Base-by-base conservation (phyloP, 2,888 invertebrate genomes). In the Frankliniella intonsa region DNA sequence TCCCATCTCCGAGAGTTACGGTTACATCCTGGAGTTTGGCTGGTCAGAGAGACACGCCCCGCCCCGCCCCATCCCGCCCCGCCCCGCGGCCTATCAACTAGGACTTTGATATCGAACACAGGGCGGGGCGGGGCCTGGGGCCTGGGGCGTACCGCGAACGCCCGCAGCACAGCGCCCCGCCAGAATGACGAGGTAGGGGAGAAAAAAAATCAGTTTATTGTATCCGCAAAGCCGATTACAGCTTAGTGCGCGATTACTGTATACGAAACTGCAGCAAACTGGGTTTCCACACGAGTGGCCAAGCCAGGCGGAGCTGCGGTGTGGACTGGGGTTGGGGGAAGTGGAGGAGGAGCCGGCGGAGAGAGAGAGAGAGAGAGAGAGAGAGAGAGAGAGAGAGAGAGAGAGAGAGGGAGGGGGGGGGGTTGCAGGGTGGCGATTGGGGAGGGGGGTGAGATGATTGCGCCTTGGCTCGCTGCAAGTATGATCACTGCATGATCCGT, bases 371-470 rank as follows among this genome's bases (percentile, higher is more conserved):
- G 51, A 51, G 50, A 80, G 38, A 49, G 38, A 80, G 80, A 80
- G 50, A 80, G 27, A 27, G 80, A 80, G 80, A 80, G 27, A 27
- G 22, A 51, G 49, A 80, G 80, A 80, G 80, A 17, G 38, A 49
- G 50, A 12, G 80, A 22, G 17, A 49, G 80, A n/a, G 80, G 49
- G 80, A 22, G 17, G 80, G 80, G 80, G 76, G 81, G 80, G 69
- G n/a, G 79, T 62, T 62, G 62, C 76, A 17, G 62, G 82, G 22
- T 22, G 27, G n/a, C 50, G 49, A 81, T 50, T 80, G 81, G 80
- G 82, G 82, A 81, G 81, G 80, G 80, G 51, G 27, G 49, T n/a
- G 82, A 22, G 19, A 80, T 81, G 62, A 25, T 50, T 25, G 80
- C 65, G 27, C 27, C 14, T n/a, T 5, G 79, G 79, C 80, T 17